Evolutionary conservation across 2,888 invertebrate species (phyloP).

Genomic region (Seladonia tumulorum): DNA sequence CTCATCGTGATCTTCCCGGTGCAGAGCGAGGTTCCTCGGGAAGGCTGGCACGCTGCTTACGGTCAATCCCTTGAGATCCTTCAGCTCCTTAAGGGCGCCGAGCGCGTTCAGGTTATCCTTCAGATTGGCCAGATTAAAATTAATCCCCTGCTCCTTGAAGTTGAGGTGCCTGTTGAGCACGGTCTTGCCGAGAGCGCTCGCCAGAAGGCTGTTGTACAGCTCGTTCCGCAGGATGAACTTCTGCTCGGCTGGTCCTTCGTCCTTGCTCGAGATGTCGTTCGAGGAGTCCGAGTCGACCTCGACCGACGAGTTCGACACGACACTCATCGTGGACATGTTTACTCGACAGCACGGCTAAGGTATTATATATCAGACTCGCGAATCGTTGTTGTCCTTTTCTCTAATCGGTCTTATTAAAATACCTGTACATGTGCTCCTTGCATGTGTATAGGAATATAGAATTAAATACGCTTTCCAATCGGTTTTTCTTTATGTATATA

Average conservation of each 20-base stretch:
- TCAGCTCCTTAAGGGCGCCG: constrained; percentile 81
- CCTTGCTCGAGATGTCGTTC: constrained; percentile 79
- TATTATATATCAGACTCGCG: not conserved
- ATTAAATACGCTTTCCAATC: constrained; percentile 70
- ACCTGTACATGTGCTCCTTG: constrained; percentile 73
- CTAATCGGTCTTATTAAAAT: constrained; percentile 67
- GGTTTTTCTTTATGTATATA: constrained; percentile 63
- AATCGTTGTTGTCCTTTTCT: not conserved
- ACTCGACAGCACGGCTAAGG: not conserved
- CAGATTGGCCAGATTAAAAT: constrained; percentile 79
- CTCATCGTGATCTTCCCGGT: constrained; percentile 82
- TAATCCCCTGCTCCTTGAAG: constrained; percentile 79
- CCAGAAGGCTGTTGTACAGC: constrained; percentile 91
- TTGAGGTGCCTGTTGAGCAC: constrained; percentile 81
- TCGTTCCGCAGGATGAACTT: constrained; percentile 90
- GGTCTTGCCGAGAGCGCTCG: constrained; percentile 88
- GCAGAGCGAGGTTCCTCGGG: constrained; percentile 82
- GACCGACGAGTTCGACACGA: constrained; percentile 83
- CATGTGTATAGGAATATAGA: constrained; percentile 73
- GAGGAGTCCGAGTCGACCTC: constrained; percentile 83
- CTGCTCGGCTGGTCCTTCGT: constrained; percentile 76
- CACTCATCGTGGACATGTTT: constrained; percentile 82
- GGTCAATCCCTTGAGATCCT: constrained; percentile 82
- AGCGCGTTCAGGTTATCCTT: constrained; percentile 82
- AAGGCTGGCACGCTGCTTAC: constrained; percentile 83